These are phyloP conservation scores for Panthera tigris DNA, from an alignment of 2,113 vertebrate genomes.

Conservation along the genomic window DNA sequence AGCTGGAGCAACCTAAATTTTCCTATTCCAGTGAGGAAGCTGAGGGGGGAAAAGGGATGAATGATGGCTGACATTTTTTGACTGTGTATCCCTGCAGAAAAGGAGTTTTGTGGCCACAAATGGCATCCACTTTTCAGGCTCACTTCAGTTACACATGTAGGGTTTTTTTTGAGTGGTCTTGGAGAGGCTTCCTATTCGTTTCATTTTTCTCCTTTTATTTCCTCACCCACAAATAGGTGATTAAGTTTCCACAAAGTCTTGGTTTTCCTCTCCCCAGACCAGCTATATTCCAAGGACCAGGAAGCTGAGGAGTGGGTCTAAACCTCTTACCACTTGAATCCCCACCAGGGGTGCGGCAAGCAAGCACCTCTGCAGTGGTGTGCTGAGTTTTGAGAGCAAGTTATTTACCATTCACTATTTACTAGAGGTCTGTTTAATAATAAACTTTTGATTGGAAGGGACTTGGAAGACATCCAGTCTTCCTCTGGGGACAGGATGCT, in stretches of 20 bases:
- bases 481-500: background rate
- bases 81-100: background rate
- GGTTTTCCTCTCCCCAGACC: background rate
- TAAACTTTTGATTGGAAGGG: background rate
- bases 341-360: background rate
- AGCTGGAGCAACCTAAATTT: background rate
- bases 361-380: background rate
- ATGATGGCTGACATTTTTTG: background rate
- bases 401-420: background rate
- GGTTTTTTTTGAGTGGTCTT: background rate
- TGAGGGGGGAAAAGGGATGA: background rate
- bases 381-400: background rate
- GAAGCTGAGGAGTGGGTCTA: background rate
- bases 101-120: background rate
- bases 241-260: background rate
- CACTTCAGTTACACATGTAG: background rate
- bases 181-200: background rate
- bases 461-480: background rate
- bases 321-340: background rate
- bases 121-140: background rate
- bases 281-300: background rate
- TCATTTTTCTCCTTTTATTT: background rate
- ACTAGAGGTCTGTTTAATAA: background rate
- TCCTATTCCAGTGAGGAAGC: background rate
- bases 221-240: background rate